Base-by-base conservation (phyloP, 2,888 invertebrate species). In the Tachystola acroxantha region DNA sequence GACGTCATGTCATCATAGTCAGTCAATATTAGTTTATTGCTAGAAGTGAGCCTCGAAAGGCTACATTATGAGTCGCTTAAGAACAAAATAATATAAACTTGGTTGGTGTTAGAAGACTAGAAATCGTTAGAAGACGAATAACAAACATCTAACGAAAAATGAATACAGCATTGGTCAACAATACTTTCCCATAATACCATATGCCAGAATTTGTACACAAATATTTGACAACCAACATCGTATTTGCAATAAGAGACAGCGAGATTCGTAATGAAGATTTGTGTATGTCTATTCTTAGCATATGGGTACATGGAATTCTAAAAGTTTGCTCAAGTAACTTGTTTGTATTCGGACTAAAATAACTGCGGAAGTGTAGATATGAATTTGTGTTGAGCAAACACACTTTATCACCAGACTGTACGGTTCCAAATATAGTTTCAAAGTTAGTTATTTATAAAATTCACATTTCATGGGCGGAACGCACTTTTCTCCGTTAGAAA, bases 351-450 rank as follows among this genome's bases (percentile, higher is more conserved):
- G 43, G 43, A 50, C 50, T 68, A 71, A 61, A 65, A 66, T 73
- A 71, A 45, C 56, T 50, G 54, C 70, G 74, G 74, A 75, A 73
- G 57, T 62, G 46, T 61, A 62, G 60, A 71, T 69, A 71, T 52
- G 54, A 66, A 63, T 69, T 67, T 53, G 53, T 59, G 56, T 64
- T 65, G 63, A 62, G 57, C 64, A 69, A 71, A 71, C 55, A 71
- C 51, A 56, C 48, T 55, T 57, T 62, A 67, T 64, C 57, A 50
- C 16, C 16, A 16, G 16, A 16, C 45, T 48, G 46, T 48, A 43
- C 42, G 37, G 45, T 50, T 48, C 53, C 48, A 43, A 55, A 42
- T 43, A 36, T 42, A 36, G 36, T 33, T 35, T 38, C 34, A 39
- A 32, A 32, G 16, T 16, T 16, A 16, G 16, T 16, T 16, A 16